Percentiles rank a stretch among this genome's conserved stretches.
These are phyloP conservation scores for Gryllus bimaculatus DNA, from an alignment of 1,140 invertebrate genomes.

Conservation along the genomic window DNA sequence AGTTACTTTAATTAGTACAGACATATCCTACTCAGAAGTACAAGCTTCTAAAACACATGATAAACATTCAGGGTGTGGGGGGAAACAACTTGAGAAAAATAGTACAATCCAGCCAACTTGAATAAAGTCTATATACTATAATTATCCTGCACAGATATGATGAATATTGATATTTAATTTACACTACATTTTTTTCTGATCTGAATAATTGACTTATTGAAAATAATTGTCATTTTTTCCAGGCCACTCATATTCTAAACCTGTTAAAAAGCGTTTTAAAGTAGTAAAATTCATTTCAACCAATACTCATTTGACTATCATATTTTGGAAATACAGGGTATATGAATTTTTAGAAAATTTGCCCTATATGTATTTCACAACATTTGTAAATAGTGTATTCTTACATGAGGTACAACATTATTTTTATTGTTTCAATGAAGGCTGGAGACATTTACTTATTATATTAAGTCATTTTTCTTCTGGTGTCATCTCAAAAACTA, in stretches of 20 bases:
- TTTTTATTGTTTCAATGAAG: not conserved
- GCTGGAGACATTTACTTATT: not conserved
- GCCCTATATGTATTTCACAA: not conserved
- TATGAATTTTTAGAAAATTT: not conserved
- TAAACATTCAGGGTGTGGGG: not conserved
- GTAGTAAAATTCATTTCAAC: too few species aligned
- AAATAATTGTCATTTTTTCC: not conserved
- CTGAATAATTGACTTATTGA: not conserved
- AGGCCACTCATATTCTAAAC: not conserved
- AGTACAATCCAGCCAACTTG: not conserved
- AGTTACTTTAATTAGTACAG: slow-evolving; percentile 3
- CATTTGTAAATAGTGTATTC: not conserved
- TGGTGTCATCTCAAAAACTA: not conserved
- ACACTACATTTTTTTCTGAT: not conserved
- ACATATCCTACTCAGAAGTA: slow-evolving; percentile 11
- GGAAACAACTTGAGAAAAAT: not conserved
- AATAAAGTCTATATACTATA: not conserved
- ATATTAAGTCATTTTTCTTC: not conserved
- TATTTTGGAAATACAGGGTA: slow-evolving; percentile 1
- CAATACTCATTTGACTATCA: not conserved
- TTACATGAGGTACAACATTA: not conserved
- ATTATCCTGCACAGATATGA: not conserved
- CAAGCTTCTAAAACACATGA: slow-evolving; percentile 8
- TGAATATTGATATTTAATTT: not conserved
- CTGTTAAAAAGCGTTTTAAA: too few species aligned